Evolutionary conservation across 2,113 vertebrate species (phyloP).

Genomic region (Sminthopsis crassicaudata): DNA sequence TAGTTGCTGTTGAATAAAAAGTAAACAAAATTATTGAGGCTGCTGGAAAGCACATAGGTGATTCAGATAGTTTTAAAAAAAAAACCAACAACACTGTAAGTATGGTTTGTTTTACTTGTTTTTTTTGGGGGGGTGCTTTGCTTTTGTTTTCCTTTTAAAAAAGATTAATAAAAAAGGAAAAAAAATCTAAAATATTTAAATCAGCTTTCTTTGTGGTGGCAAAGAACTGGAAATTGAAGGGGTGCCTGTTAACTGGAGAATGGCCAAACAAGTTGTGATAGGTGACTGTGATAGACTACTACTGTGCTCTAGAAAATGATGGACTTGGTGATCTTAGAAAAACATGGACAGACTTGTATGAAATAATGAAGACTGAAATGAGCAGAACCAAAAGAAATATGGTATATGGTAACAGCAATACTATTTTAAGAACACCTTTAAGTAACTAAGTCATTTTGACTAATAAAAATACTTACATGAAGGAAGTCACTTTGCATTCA

Average conservation of each 20-base stretch:
- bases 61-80: conserved; percentile 72
- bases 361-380: not conserved
- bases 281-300: not conserved
- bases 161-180: not conserved
- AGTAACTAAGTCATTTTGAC: not conserved
- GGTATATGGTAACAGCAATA: too few relatives aligned
- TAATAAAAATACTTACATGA: not conserved
- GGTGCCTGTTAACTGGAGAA: not conserved
- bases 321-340: not conserved
- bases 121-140: not conserved
- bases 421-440: not conserved
- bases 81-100: too few relatives aligned
- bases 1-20: conserved; percentile 70
- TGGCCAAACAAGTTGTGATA: not conserved
- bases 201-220: not conserved
- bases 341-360: not conserved
- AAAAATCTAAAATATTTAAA: not conserved
- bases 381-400: not conserved
- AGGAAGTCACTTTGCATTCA: not conserved
- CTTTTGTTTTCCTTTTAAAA: conserved; percentile 61
- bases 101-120: conserved; percentile 30
- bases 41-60: conserved; percentile 69
- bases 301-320: not conserved
- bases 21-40: conserved; percentile 46
- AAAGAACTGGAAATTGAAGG: not conserved